Percentiles rank a stretch among this genome's conserved stretches.
Evolutionary conservation across 2,888 invertebrate genomes (phyloP).

Genomic region (Smittia aterrima): DNA sequence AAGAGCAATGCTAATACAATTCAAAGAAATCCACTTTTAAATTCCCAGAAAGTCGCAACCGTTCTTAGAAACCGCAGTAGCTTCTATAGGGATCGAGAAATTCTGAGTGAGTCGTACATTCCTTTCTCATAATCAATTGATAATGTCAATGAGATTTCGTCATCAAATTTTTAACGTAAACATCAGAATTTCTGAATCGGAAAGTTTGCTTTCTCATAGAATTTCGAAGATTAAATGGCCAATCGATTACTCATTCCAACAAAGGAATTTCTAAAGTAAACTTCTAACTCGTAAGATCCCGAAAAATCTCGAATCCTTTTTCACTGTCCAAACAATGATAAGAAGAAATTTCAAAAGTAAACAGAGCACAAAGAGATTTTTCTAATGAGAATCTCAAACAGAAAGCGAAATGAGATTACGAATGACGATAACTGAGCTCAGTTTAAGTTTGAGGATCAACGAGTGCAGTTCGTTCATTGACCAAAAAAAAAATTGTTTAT

Average conservation of each 20-base stretch:
- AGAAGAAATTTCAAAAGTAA: neutral
- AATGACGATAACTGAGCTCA: neutral
- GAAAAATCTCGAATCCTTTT: neutral
- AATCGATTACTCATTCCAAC: neutral
- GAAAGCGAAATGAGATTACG: conserved; percentile 6
- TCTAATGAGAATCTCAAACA: neutral
- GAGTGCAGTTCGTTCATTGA: neutral
- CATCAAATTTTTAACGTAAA: neutral
- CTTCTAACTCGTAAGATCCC: neutral
- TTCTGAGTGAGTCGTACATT: conserved; percentile 52
- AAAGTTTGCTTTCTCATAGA: too few species aligned
- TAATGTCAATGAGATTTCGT: neutral
- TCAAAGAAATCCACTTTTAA: conserved; percentile 43
- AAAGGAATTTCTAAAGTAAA: neutral
- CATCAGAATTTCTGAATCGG: too few species aligned
- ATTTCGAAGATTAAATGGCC: neutral
- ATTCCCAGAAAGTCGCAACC: conserved; percentile 56
- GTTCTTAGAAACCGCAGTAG: conserved; percentile 70
- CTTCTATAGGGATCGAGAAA: conserved; percentile 61
- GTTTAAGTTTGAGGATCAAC: neutral
- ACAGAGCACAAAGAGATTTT: conserved; percentile 5
- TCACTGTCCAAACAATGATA: neutral
- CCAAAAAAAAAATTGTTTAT: neutral
- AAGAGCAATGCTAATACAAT: conserved; percentile 39
- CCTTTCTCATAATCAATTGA: neutral